These are phyloP conservation scores for Idaea dimidiata DNA, from an alignment of 2,888 invertebrate species.

Conservation along the genomic window DNA sequence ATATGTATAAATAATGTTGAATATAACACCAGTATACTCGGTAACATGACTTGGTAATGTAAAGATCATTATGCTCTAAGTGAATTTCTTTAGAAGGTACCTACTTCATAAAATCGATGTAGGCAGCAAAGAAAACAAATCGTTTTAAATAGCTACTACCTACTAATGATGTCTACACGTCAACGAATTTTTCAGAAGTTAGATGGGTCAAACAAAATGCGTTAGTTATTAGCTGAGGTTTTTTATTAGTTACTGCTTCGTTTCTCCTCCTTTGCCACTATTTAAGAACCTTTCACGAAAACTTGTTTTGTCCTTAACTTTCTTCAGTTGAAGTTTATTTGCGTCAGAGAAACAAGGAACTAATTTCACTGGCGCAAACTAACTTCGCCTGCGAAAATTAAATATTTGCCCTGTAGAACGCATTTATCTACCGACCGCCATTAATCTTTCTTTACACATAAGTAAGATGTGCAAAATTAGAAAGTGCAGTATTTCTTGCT, in stretches of 20 bases:
- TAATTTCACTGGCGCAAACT: constrained; percentile 30
- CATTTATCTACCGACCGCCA: constrained; percentile 23
- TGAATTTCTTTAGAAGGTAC: not conserved
- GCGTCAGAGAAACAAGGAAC: too few relatives aligned
- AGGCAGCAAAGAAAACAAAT: not conserved
- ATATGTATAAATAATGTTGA: not conserved
- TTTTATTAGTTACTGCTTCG: not conserved
- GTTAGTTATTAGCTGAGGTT: too few relatives aligned
- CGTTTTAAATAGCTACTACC: constrained; percentile 11
- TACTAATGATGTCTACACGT: constrained; percentile 14
- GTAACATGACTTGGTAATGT: not conserved
- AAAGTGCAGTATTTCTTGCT: constrained; percentile 33
- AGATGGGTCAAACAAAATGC: not conserved
- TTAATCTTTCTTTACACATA: constrained; percentile 7
- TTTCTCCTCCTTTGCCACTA: not conserved
- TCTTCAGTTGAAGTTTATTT: constrained; percentile 36
- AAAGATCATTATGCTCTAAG: not conserved
- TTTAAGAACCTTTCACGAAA: constrained; percentile 13
- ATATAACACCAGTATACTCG: not conserved
- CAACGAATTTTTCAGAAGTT: not conserved
- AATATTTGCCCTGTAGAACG: constrained; percentile 34
- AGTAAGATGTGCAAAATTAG: constrained; percentile 36
- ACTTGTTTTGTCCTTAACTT: constrained; percentile 32
- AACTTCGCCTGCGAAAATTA: constrained; percentile 25
- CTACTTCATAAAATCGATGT: not conserved